Percentiles rank a stretch among this genome's conserved stretches.
Evolutionary conservation across 2,113 vertebrate species (phyloP).

Genomic region (Miniopterus natalensis): DNA sequence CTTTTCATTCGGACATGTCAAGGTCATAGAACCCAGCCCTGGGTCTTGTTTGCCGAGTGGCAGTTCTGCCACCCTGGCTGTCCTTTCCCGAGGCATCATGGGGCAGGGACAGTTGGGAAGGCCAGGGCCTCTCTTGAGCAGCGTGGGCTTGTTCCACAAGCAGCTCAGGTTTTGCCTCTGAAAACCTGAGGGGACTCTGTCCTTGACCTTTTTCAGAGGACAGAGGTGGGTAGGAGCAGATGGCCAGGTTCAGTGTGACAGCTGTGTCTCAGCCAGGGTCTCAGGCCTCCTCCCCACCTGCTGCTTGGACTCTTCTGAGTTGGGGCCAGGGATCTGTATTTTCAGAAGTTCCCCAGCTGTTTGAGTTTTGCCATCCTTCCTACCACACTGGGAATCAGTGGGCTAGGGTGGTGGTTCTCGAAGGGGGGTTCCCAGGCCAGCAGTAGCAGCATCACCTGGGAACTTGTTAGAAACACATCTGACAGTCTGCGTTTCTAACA

Average conservation of each 20-base stretch:
- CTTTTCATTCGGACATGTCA: rapidly evolving
- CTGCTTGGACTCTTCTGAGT: no score
- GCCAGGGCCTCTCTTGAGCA: not conserved
- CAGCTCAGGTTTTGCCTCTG: not conserved
- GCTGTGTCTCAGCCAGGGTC: rapidly evolving
- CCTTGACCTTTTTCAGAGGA: not conserved
- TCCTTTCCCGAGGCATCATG: not conserved
- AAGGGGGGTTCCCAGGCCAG: not conserved
- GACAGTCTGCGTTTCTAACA: not conserved
- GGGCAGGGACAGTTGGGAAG: not conserved
- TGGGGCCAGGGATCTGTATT: not conserved
- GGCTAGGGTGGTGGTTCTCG: not conserved
- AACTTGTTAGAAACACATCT: not conserved
- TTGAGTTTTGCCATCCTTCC: not conserved
- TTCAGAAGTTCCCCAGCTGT: not conserved
- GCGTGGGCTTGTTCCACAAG: not conserved
- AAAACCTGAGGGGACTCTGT: not conserved
- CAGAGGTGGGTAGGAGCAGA: no score
- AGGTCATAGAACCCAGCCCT: not conserved
- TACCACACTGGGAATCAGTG: not conserved
- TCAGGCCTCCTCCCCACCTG: not conserved
- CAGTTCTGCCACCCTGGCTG: no score
- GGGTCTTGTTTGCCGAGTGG: not conserved
- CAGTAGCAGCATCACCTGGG: not conserved
- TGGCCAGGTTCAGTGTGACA: no score